A percentile compares a stretch with the other conserved stretches of the same genome.
Conservation (phyloP, 2,888 invertebrate genomes). For the Timema podura region DNA sequence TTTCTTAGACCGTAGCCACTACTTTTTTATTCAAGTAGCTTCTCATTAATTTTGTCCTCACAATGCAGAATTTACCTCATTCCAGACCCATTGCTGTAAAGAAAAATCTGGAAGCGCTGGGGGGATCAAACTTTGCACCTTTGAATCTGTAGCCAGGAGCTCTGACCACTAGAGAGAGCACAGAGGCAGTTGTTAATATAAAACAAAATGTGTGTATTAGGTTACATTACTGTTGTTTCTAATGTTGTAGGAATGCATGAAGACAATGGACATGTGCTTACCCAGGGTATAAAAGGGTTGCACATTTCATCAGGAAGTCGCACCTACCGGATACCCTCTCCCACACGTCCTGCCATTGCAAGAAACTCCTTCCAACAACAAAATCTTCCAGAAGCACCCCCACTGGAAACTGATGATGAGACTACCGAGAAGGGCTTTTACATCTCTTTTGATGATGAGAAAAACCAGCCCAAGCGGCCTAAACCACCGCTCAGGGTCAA, state of each 20-base stretch:
- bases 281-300: conserved; percentile 67
- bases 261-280: conserved; percentile 38
- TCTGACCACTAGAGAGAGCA: no score
- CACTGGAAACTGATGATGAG: conserved; percentile 41
- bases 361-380: conserved; percentile 65
- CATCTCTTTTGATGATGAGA: conserved; percentile 85
- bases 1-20: no score
- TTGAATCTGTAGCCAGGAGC: no score
- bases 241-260: conserved; percentile 21
- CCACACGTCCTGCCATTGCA: conserved; percentile 69
- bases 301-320: conserved; percentile 84
- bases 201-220: neutral
- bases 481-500: conserved; percentile 81
- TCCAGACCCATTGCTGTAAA: no score
- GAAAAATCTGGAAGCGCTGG: no score
- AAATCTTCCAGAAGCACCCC: conserved; percentile 37
- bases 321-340: conserved; percentile 86
- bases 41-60: no score
- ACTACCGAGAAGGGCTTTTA: conserved; percentile 78
- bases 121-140: no score
- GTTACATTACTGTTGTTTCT: neutral
- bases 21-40: no score
- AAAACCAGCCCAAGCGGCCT: conserved; percentile 70
- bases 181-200: neutral
- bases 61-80: no score